phyloP scores from a whole-genome alignment of 1,140 invertebrate genomes.

The Sitodiplosis mosellana region DNA sequence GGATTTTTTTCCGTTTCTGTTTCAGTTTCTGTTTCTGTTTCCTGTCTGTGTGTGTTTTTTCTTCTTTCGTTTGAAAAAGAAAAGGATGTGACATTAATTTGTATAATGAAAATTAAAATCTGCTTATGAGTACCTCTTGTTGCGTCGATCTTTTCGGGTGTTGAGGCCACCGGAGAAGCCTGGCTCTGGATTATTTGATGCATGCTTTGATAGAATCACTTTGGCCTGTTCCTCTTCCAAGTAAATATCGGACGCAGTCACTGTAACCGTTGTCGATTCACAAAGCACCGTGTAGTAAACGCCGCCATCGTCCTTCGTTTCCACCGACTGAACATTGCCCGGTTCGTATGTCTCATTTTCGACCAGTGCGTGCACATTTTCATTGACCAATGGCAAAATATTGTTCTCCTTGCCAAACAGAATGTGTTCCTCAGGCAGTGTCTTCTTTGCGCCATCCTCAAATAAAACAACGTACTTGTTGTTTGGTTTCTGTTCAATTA shows the following conservation, averaged over 20 bases:
- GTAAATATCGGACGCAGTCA: conserved; percentile 28
- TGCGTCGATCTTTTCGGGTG: neutral
- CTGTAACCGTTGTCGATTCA: conserved; percentile 26
- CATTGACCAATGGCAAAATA: conserved; percentile 27
- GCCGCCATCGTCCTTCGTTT: conserved; percentile 24
- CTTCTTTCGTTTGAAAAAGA: no score
- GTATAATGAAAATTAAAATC: no score
- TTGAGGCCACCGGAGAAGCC: conserved; percentile 2
- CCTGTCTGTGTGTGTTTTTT: no score
- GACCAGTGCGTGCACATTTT: conserved; percentile 28
- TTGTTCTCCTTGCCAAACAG: conserved; percentile 30
- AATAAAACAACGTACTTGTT: conserved; percentile 38
- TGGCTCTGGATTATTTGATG: neutral
- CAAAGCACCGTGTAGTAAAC: conserved; percentile 28
- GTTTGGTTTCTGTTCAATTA: conserved; percentile 29
- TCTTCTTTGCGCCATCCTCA: conserved; percentile 35
- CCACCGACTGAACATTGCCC: conserved; percentile 23
- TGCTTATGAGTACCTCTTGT: no score
- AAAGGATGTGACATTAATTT: no score
- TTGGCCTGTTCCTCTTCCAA: conserved; percentile 29
- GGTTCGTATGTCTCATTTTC: conserved; percentile 29
- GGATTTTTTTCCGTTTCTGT: no score
- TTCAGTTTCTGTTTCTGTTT: no score
- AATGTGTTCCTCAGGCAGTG: conserved; percentile 35
- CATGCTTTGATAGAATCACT: conserved; percentile 13